Percentiles rank a stretch among this genome's conserved stretches.
Conservation (phyloP, 1,140 invertebrate species). For the Drusus annulatus region DNA sequence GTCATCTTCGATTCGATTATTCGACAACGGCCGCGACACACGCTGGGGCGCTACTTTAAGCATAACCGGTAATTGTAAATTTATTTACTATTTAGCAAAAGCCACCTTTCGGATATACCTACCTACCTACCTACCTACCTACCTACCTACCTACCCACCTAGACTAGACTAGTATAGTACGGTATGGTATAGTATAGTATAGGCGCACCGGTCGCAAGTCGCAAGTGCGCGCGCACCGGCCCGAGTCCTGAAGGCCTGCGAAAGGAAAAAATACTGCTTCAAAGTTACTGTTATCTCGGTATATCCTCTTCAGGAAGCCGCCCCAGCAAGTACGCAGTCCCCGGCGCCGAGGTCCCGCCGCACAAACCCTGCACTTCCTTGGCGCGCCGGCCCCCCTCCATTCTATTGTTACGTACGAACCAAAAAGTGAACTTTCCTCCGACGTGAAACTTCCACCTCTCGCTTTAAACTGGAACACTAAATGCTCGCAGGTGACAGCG, state of each 20-base stretch:
- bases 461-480: constrained; percentile 61
- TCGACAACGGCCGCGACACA: no score
- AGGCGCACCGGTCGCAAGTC: neutral
- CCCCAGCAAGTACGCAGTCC: constrained; percentile 68
- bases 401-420: constrained; percentile 71
- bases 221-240: constrained; percentile 35
- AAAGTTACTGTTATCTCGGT: constrained; percentile 73
- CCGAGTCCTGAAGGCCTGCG: constrained; percentile 32
- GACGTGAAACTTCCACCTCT: constrained; percentile 66
- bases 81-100: no score
- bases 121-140: no score
- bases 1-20: no score
- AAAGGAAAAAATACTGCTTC: constrained; percentile 57
- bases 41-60: no score
- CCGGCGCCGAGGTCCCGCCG: neutral
- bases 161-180: no score
- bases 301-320: constrained; percentile 71
- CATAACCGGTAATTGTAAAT: no score
- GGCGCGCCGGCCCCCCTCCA: constrained; percentile 68
- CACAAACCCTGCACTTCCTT: constrained; percentile 63
- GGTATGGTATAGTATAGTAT: no score
- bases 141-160: no score
- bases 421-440: constrained; percentile 66
- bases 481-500: constrained; percentile 55
- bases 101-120: no score